Conservation (phyloP, 2,888 invertebrate genomes). For the Bursaphelenchus okinawaensis region DNA sequence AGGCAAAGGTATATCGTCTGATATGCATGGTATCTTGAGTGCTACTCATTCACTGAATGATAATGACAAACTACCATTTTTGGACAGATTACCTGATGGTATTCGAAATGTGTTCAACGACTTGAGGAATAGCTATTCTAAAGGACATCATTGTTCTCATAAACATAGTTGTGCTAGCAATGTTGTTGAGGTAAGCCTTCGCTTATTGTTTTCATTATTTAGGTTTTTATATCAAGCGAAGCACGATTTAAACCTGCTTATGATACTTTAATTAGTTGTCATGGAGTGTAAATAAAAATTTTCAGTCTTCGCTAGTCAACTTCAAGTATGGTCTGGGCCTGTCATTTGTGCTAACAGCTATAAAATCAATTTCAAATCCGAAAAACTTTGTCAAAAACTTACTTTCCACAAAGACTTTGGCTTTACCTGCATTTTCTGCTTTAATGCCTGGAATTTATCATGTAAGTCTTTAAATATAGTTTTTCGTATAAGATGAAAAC, state of each 20-base stretch:
- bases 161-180: conserved; percentile 42
- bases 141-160: conserved; percentile 33
- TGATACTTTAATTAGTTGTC: too few species aligned
- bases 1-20: conserved; percentile 12
- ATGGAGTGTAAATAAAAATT: too few species aligned
- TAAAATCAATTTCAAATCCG: conserved; percentile 3
- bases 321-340: conserved; percentile 6
- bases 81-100: not conserved
- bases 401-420: not conserved
- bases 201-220: too few species aligned
- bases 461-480: conserved; percentile 27
- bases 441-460: conserved; percentile 47
- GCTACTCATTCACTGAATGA: conserved; percentile 5
- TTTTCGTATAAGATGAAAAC: too few species aligned
- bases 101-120: conserved; percentile 9
- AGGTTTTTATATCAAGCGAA: too few species aligned
- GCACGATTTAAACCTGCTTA: too few species aligned
- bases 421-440: conserved; percentile 44
- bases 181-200: conserved; percentile 35
- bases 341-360: not conserved
- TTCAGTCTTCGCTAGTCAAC: conserved; percentile 6
- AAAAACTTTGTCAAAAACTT: conserved; percentile 10
- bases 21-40: conserved; percentile 13
- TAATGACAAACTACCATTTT: conserved; percentile 7
- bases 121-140: conserved; percentile 1